Base-by-base conservation (phyloP, 2,797 vertebrate species). In the Steatocranus sp. region DNA sequence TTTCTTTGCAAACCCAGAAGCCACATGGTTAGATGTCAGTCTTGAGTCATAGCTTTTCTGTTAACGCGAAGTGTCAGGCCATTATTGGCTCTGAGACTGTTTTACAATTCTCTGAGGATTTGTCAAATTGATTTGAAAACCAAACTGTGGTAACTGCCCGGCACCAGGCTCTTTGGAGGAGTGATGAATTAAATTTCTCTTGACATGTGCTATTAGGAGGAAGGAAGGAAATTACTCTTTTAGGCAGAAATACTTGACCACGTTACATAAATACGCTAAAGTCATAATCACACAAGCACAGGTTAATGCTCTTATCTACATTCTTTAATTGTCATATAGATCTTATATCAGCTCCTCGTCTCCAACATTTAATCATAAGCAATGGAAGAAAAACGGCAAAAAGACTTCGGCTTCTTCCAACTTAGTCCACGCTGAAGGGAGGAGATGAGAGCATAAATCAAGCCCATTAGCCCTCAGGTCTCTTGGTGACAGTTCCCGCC, bases 81-180 rank as follows among this genome's bases (percentile, higher is more conserved):
- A 91, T 88, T 89, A 90, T 91, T 92, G 86, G 90, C 91, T 95
- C 90, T 82, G 36, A 93, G 91, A 93, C 90, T 91, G 75, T 88
- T 92, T 81, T 86, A 84, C 84, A 78, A 89, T 91, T 92, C 90
- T 90, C 85, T 4, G 46, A 87, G 88, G 86, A 91, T 94, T 95
- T 96, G 95, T 96, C 94, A 94, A 92, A 94, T 93, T 93, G 95
- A 95, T 96, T 93, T 94, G 82, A 94, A 93, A 94, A 94, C 87
- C 87, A 91, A 94, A 93, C 75, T 76, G 85, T 86, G 53, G 86
- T 89, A 91, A 68, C 51, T 90, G 88, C 90, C 86, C 63, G 53
- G 79, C 48, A 85, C 54, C 75, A 50, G 73, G 83, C 76, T 86
- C 56, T 83, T 51, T 34, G 27, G 49, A 84, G 76, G 78, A 82